Evolutionary conservation across 2,888 invertebrate genomes (phyloP).

Genomic region (Thera britannica): DNA sequence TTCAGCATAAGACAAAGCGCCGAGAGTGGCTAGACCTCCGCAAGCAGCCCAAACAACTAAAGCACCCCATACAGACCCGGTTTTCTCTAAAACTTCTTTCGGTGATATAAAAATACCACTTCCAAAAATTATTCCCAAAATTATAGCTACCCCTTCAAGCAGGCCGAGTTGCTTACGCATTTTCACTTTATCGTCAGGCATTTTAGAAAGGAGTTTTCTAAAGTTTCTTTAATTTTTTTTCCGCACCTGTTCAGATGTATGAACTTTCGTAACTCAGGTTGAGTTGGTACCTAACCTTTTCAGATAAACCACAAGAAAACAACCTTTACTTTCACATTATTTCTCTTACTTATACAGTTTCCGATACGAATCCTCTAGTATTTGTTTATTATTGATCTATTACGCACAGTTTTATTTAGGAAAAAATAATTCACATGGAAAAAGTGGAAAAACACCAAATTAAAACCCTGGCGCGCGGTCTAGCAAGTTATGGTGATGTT

Average conservation of each 20-base stretch:
- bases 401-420: too few species aligned
- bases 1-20: slow-evolving; percentile 98
- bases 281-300: too few species aligned
- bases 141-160: slow-evolving; percentile 96
- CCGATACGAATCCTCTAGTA: too few species aligned
- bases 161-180: slow-evolving; percentile 96
- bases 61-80: slow-evolving; percentile 95
- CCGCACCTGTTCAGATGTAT: background rate
- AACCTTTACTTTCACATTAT: too few species aligned
- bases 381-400: too few species aligned
- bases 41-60: slow-evolving; percentile 94
- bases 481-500: too few species aligned
- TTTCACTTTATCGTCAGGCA: slow-evolving; percentile 86
- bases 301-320: too few species aligned
- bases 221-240: background rate
- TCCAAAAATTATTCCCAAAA: slow-evolving; percentile 97
- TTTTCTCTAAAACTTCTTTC: slow-evolving; percentile 95
- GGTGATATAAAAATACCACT: slow-evolving; percentile 98
- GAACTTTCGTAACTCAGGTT: too few species aligned
- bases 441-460: too few species aligned
- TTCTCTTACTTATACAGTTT: too few species aligned
- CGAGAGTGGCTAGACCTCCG: slow-evolving; percentile 95
- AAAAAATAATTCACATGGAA: too few species aligned
- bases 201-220: slow-evolving; percentile 44
- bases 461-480: too few species aligned